A percentile compares a stretch with the other conserved stretches of the same genome.
Evolutionary conservation across 2,888 invertebrate species (phyloP).

Genomic region (Tipula vernalis): DNA sequence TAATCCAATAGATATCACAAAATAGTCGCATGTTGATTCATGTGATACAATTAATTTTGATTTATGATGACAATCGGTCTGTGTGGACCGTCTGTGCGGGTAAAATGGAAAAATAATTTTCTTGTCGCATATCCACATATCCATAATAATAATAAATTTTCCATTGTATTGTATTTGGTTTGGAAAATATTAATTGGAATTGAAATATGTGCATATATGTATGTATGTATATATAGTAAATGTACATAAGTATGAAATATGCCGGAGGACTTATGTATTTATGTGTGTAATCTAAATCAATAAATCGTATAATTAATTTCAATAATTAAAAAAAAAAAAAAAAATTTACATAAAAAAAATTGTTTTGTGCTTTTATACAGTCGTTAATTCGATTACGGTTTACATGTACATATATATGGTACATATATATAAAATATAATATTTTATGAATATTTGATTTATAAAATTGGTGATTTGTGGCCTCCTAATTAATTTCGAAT

Average conservation of each 20-base stretch:
- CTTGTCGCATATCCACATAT: background rate
- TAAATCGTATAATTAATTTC: background rate
- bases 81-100: background rate
- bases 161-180: background rate
- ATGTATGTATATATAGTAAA: background rate
- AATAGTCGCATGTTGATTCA: background rate
- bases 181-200: background rate
- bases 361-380: no score
- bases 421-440: no score
- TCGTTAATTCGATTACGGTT: no score
- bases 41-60: background rate
- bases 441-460: no score
- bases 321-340: no score
- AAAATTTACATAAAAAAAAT: no score
- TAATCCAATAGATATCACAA: background rate
- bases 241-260: background rate
- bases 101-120: background rate
- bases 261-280: background rate
- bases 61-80: background rate
- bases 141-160: background rate
- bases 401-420: no score
- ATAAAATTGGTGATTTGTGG: no score
- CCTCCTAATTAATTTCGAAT: no score
- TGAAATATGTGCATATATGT: background rate
- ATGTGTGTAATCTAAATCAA: background rate